Evolutionary conservation across 2,888 invertebrate species (phyloP), one percentile per base, ranked within the genome.

Genomic region (Campoletis raptor): DNA sequence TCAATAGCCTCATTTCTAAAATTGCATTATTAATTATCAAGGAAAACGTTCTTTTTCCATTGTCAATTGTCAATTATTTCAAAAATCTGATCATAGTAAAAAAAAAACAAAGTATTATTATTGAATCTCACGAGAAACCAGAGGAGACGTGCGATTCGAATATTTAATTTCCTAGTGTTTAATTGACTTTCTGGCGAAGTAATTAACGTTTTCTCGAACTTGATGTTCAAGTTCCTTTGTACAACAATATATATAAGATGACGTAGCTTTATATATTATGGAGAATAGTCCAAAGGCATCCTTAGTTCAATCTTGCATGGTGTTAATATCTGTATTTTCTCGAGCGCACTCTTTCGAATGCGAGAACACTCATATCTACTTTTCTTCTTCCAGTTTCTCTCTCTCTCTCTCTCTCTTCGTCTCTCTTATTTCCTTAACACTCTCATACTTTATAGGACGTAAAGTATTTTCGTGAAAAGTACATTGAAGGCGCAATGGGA

Each of bases 381-480:
- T 67, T 66, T 18, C n/a, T 37, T 18, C 9, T 73, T 37, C n/a
- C n/a, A n/a, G 12, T 12, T 21, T 42, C 42, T 54, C 37, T 42
- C 24, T 42, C 37, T 52, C 54, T 30, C 24, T 66, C 73, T 72
- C 45, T 24, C 52, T 69, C 61, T 5, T 42, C 12, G 12, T 12
- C 24, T 15, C 70, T 52, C 15, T 48, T 3, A 30, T 30, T 40
- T 0, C 24, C 9, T 12, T n/a, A 18, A 45, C 30, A 10, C 18
- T 37, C 48, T 40, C 40, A 37, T 61, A 66, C 77, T 70, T 83
- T 40, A 64, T 74, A 54, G 45, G 67, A 48, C 36, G 45, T 54
- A 79, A 70, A 79, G 61, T 45, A 57, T 37, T 73, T 57, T 30
- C 73, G 67, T 69, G 66, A 73, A 79, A 70, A 73, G 67, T 77